A percentile compares a stretch with the other conserved stretches of the same genome.
Conservation (phyloP, 2,797 vertebrate genomes). For the Gambelia wislizenii region DNA sequence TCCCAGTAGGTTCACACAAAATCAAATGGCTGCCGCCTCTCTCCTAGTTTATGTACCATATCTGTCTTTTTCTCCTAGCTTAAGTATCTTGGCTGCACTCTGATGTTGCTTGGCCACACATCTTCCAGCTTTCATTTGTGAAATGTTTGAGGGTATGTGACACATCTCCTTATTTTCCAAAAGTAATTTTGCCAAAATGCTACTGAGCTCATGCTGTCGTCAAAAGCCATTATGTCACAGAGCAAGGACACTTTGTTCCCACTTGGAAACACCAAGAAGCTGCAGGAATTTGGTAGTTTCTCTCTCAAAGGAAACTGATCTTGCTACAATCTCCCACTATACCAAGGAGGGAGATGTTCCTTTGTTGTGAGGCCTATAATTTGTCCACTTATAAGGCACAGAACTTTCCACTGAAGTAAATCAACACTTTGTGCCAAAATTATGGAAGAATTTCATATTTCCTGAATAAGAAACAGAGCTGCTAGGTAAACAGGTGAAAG, state of each 20-base stretch:
- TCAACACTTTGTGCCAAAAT: background rate
- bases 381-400: background rate
- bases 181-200: background rate
- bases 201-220: background rate
- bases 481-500: background rate
- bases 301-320: background rate
- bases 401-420: background rate
- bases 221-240: background rate
- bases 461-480: background rate
- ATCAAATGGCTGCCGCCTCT: too few relatives aligned
- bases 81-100: too few relatives aligned
- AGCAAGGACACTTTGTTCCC: background rate
- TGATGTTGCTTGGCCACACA: too few relatives aligned
- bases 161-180: background rate
- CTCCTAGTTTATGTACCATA: too few relatives aligned
- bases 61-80: too few relatives aligned
- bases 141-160: too few relatives aligned
- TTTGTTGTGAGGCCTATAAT: background rate
- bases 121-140: too few relatives aligned
- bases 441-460: background rate
- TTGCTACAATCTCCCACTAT: background rate
- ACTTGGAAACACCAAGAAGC: background rate
- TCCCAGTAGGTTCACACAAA: too few relatives aligned
- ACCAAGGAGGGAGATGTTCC: background rate
- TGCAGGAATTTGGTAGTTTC: background rate